These are phyloP conservation scores for Watersipora subatra DNA, from an alignment of 1,140 invertebrate species.

Conservation along the genomic window DNA sequence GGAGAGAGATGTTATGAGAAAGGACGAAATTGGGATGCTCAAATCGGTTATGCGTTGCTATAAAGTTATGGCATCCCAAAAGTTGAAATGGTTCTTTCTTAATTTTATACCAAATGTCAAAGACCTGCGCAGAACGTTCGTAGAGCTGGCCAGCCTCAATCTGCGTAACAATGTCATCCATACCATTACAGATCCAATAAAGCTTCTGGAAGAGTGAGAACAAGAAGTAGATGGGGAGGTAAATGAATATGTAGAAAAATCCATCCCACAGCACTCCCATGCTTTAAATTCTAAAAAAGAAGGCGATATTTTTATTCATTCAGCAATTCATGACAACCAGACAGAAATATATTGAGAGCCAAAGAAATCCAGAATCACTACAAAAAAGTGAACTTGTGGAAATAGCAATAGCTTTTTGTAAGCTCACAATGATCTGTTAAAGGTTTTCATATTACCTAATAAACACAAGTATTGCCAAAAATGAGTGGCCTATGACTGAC, in stretches of 20 bases:
- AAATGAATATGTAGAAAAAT: background rate
- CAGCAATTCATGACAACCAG: too few species aligned
- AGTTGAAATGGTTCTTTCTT: background rate
- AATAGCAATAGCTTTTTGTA: too few species aligned
- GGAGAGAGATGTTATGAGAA: constrained; percentile 26
- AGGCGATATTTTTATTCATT: too few species aligned
- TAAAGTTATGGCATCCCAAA: constrained; percentile 19
- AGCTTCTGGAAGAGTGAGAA: background rate
- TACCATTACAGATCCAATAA: background rate
- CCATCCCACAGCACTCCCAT: background rate
- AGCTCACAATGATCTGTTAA: too few species aligned
- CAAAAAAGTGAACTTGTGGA: too few species aligned
- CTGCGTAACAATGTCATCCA: background rate
- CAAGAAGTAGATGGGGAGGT: background rate
- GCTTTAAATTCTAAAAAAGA: too few species aligned
- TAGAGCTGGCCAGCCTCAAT: background rate
- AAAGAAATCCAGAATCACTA: too few species aligned
- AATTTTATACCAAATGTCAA: background rate
- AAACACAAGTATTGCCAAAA: too few species aligned
- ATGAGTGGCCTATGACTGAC: too few species aligned
- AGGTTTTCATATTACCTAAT: too few species aligned
- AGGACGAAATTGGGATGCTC: constrained; percentile 27
- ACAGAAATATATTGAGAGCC: too few species aligned
- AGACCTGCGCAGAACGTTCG: background rate
- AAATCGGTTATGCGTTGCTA: constrained; percentile 27